These are phyloP conservation scores for Danionella dracula DNA, from an alignment of 2,797 vertebrate species.

Conservation along the genomic window DNA sequence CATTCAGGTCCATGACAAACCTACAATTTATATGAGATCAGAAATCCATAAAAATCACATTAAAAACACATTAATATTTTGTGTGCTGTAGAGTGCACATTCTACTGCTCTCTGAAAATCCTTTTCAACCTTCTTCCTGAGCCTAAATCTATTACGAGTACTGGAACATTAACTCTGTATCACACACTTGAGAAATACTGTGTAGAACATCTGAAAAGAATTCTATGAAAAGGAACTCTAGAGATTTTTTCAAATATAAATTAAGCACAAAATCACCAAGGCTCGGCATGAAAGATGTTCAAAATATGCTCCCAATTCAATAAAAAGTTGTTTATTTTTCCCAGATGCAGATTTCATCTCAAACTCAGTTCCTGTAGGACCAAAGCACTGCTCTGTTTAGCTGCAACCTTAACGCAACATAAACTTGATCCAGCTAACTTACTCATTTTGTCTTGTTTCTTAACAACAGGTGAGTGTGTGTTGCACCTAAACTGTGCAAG, in stretches of 20 bases:
- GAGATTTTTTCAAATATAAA: too few relatives aligned
- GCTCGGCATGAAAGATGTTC: slow-evolving; percentile 33
- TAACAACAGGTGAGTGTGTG: too few relatives aligned
- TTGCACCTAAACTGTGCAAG: too few relatives aligned
- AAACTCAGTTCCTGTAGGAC: too few relatives aligned
- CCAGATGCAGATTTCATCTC: slow-evolving; percentile 9
- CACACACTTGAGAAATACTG: slow-evolving; percentile 11
- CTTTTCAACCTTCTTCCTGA: not conserved
- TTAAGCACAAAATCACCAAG: slow-evolving; percentile 39
- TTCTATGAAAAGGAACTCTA: too few relatives aligned
- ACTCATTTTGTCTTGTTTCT: too few relatives aligned
- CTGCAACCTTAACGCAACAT: too few relatives aligned
- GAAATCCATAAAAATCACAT: not conserved
- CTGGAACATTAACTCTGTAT: slow-evolving; percentile 19
- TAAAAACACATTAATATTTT: not conserved
- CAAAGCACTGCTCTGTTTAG: too few relatives aligned
- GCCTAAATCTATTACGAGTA: slow-evolving; percentile 2
- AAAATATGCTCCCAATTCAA: slow-evolving; percentile 8
- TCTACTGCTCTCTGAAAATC: not conserved
- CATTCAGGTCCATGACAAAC: not conserved
- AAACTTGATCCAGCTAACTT: too few relatives aligned
- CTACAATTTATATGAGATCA: not conserved
- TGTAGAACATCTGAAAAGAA: not conserved
- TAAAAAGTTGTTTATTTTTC: slow-evolving; percentile 20
- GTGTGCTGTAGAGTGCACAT: not conserved